These are phyloP conservation scores for Volucella bombylans DNA, from an alignment of 2,888 invertebrate species.

Conservation along the genomic window DNA sequence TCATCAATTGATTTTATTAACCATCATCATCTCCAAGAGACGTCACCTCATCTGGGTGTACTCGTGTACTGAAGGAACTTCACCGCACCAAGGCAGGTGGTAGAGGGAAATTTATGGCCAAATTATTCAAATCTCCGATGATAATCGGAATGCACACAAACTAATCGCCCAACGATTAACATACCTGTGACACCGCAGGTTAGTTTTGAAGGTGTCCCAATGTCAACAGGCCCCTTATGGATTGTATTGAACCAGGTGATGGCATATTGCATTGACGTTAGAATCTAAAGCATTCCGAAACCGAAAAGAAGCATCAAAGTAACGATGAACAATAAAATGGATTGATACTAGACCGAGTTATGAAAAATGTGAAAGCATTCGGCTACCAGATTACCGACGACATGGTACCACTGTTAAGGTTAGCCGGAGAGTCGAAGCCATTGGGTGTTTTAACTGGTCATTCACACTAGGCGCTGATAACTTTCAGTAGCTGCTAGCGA, in stretches of 20 bases:
- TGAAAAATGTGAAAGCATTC: conserved; percentile 68
- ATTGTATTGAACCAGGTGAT: conserved; percentile 1
- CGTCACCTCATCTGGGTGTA: conserved; percentile 13
- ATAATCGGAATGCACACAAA: conserved; percentile 68
- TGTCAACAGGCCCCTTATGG: not conserved
- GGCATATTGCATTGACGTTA: conserved; percentile 4
- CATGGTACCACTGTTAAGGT: conserved; percentile 18
- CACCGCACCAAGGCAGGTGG: conserved; percentile 7
- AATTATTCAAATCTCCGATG: conserved; percentile 68
- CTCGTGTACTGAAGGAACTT: not conserved
- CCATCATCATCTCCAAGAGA: conserved; percentile 40
- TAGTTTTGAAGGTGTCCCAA: conserved; percentile 14
- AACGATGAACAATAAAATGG: conserved; percentile 36
- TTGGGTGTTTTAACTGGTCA: conserved; percentile 29
- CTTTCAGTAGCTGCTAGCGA: conserved; percentile 52
- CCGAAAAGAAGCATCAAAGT: conserved; percentile 38
- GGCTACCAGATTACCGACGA: conserved; percentile 62
- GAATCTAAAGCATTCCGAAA: not conserved
- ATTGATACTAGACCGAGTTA: conserved; percentile 23
- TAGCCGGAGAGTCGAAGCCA: conserved; percentile 9
- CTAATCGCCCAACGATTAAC: conserved; percentile 69
- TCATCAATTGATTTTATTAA: conserved; percentile 70
- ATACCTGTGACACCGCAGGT: conserved; percentile 41
- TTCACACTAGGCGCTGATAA: conserved; percentile 51
- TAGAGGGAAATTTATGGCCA: conserved; percentile 62